A percentile compares a stretch with the other conserved stretches of the same genome.
Conservation (phyloP, 2,113 vertebrate genomes). For the Pygoscelis adeliae region DNA sequence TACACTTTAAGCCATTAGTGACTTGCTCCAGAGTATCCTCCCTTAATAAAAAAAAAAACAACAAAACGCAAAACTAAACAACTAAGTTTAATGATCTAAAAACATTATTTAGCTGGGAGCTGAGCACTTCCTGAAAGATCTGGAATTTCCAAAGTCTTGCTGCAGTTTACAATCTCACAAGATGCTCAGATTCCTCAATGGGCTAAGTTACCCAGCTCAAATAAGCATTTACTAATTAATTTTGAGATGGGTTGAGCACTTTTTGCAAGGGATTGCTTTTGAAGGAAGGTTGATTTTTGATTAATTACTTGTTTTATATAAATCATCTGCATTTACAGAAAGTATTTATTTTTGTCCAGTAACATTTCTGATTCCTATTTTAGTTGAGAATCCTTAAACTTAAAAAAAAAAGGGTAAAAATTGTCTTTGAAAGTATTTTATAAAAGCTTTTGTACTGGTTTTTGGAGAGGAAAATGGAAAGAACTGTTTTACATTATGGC, state of each 20-base stretch:
- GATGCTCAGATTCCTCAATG: neutral
- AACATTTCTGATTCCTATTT: neutral
- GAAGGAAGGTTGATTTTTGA: neutral
- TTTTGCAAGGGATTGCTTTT: neutral
- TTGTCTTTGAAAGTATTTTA: neutral
- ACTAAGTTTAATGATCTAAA: neutral
- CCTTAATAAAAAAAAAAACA: neutral
- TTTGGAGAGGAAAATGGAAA: neutral
- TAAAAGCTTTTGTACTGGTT: neutral
- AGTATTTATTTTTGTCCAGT: neutral
- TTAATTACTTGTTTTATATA: neutral
- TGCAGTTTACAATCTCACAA: neutral
- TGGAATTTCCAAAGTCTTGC: neutral
- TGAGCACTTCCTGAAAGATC: neutral
- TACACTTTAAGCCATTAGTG: neutral
- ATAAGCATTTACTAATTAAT: neutral
- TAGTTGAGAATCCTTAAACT: neutral
- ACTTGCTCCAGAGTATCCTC: neutral
- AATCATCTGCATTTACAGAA: neutral
- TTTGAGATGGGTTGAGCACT: neutral
- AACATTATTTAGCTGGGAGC: neutral
- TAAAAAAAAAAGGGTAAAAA: neutral
- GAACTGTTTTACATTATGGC: neutral
- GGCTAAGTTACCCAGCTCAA: neutral
- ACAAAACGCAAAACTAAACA: fast-evolving